Evolutionary conservation across 2,888 invertebrate genomes (phyloP), one percentile per base, ranked within the genome.

Genomic region (Habroteleia sp.): DNA sequence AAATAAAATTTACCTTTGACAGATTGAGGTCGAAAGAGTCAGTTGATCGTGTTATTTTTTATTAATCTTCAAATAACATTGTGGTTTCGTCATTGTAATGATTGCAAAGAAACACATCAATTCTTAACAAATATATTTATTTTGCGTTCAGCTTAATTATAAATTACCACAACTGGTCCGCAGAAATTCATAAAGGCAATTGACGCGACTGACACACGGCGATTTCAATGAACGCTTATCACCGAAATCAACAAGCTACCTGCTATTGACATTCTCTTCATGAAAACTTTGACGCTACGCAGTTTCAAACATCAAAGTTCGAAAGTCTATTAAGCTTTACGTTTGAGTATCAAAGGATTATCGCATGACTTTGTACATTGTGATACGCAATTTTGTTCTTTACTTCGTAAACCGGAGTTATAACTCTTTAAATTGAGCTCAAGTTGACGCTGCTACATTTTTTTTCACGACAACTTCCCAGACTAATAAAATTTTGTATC

Each of bases 251-350:
- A 54, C 68, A 35, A 62, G 69, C 69, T 78, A 75, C 77, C 79
- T 82, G 82, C 80, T 79, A 76, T 80, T 81, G 82, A 82, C 82
- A 79, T 83, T 83, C 82, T 80, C 79, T 80, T 82, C 80, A 82
- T 79, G 80, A 80, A 83, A 83, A 83, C 82, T 80, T 74, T 74
- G 79, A 81, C 78, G 72, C 79, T 76, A 74, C 78, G 74, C 73
- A 71, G 50, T 66, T 76, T 58, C 52, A 63, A 75, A 83, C 83
- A 82, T 83, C 83, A 83, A 83, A 83, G 83, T 83, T 80, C 77
- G 80, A 82, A 77, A 81, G 78, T 82, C 66, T 74, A 74, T 77
- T 73, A 71, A 66, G 72, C 71, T 66, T 62, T 56, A 68, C 62
- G 72, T 76, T 72, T 68, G 58, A 74, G 68, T 63, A 73, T 77